A percentile compares a stretch with the other conserved stretches of the same genome.
Evolutionary conservation across 2,113 vertebrate genomes (phyloP).

Genomic region (Tricholaema leucomelas): DNA sequence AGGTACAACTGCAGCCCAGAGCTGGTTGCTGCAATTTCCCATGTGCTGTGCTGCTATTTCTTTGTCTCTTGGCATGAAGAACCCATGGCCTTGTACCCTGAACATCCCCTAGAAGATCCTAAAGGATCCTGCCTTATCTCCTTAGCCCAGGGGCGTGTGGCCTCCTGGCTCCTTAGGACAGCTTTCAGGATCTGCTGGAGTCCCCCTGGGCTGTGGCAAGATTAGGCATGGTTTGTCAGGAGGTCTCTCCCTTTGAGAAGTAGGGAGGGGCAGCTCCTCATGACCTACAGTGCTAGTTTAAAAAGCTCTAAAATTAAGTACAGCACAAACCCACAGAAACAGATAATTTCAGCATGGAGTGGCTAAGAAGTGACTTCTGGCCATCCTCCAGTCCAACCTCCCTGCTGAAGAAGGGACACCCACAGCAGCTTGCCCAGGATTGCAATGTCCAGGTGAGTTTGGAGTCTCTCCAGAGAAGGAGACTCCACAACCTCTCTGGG

Average conservation of each 20-base stretch:
- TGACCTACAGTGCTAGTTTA: fast-evolving
- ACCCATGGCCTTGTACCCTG: fast-evolving
- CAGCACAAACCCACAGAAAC: too few species aligned
- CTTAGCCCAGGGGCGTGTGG: not conserved
- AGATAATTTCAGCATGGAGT: too few species aligned
- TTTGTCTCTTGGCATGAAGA: not conserved
- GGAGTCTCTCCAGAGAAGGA: too few species aligned
- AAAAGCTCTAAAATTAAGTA: not conserved
- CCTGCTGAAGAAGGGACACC: too few species aligned
- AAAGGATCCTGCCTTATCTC: not conserved
- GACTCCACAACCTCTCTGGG: too few species aligned
- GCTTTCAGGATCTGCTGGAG: not conserved
- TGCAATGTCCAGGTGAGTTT: too few species aligned
- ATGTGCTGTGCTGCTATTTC: not conserved
- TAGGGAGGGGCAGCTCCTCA: not conserved
- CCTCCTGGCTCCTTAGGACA: not conserved
- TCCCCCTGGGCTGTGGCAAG: not conserved
- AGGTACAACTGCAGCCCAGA: fast-evolving
- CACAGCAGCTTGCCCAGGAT: too few species aligned
- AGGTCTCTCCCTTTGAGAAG: not conserved
- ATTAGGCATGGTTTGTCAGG: not conserved
- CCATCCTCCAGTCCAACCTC: too few species aligned
- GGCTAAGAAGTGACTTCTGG: too few species aligned
- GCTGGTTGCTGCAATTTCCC: not conserved
- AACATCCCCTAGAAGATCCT: not conserved